phyloP scores from a whole-genome alignment of 2,113 vertebrate species.

The Hipposideros armiger region DNA sequence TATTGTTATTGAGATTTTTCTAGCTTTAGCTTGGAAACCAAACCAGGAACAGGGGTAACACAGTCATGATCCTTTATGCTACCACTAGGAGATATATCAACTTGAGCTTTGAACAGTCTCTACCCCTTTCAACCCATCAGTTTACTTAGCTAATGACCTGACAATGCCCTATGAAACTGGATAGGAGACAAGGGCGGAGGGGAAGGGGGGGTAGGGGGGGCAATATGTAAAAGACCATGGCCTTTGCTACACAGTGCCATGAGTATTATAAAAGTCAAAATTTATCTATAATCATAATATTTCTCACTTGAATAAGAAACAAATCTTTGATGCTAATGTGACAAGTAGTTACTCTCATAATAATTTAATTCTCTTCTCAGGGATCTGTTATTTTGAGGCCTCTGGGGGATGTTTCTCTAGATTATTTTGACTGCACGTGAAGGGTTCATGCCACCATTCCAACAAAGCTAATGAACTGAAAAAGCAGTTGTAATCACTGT shows the following conservation, averaged over 20 bases:
- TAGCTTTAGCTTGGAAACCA: neutral
- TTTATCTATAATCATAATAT: neutral
- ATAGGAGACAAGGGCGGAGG: neutral
- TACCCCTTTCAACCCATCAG: neutral
- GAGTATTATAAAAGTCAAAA: neutral
- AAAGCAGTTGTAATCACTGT: neutral
- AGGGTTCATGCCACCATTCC: neutral
- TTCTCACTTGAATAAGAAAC: slow-evolving; percentile 6
- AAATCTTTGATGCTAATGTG: neutral
- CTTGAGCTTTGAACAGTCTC: neutral
- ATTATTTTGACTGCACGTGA: neutral
- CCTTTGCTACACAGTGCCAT: neutral
- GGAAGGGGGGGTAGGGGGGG: neutral
- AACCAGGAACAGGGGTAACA: neutral
- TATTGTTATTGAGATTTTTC: neutral
- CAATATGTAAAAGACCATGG: neutral
- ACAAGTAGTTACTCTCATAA: neutral
- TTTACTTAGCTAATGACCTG: neutral
- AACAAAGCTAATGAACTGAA: neutral
- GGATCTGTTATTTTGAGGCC: neutral
- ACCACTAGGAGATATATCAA: neutral
- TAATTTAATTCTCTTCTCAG: neutral
- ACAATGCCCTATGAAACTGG: neutral
- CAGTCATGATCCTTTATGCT: neutral
- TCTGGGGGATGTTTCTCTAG: neutral